These are phyloP conservation scores for Festucalex cinctus DNA, from an alignment of 2,113 vertebrate genomes.

Conservation along the genomic window DNA sequence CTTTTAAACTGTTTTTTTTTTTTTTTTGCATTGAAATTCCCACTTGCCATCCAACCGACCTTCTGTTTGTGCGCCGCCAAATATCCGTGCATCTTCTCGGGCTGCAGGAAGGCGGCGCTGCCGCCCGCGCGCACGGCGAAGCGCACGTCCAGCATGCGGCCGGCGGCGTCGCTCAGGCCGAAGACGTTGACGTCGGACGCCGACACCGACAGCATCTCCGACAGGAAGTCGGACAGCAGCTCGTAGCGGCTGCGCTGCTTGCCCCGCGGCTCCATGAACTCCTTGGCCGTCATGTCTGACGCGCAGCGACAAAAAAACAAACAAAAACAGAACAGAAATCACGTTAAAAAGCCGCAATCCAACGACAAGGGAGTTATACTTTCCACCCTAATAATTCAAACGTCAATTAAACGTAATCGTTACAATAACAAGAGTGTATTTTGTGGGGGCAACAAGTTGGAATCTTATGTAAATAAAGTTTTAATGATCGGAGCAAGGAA, in stretches of 20 bases:
- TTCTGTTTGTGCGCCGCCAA: constrained; percentile 78
- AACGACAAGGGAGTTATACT: no score
- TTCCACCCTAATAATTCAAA: no score
- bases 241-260: constrained; percentile 64
- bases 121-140: constrained; percentile 63
- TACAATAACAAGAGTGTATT: no score
- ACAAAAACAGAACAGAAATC: background rate
- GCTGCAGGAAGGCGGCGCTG: constrained; percentile 60
- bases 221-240: constrained; percentile 75
- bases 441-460: no score
- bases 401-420: no score
- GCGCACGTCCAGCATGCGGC: constrained; percentile 73
- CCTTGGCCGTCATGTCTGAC: constrained; percentile 77
- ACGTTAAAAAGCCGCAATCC: background rate
- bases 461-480: no score
- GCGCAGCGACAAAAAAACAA: background rate
- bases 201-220: constrained; percentile 72
- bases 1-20: no score
- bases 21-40: no score
- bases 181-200: constrained; percentile 72
- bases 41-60: constrained; percentile 39
- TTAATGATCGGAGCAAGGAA: no score
- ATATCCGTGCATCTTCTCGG: constrained; percentile 78
- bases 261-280: constrained; percentile 76
- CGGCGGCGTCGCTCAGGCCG: constrained; percentile 69